A percentile compares a stretch with the other conserved stretches of the same genome.
Conservation (phyloP, 64 coral and sea anemone genomes). For the Pocillopora damicornis region DNA sequence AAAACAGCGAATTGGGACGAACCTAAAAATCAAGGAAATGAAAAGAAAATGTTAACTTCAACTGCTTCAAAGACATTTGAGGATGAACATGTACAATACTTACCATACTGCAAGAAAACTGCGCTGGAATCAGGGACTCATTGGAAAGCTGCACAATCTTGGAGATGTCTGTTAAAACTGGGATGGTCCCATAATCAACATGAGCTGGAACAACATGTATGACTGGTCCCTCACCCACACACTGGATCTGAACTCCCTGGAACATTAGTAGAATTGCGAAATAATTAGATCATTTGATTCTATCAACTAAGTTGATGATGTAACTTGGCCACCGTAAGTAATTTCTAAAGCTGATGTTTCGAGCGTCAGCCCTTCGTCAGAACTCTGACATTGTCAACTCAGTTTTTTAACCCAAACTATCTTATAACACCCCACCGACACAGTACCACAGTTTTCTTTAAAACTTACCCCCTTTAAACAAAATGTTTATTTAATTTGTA, state of each 20-base stretch:
- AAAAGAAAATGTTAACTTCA: not conserved
- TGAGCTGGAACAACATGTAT: constrained; percentile 75
- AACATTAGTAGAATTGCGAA: not conserved
- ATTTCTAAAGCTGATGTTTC: no score
- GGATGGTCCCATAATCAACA: constrained; percentile 86
- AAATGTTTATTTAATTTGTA: no score
- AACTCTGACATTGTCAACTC: no score
- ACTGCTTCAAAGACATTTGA: not conserved
- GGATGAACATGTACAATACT: not conserved
- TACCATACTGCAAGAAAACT: constrained; percentile 94
- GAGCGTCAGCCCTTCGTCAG: no score
- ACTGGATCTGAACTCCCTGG: constrained; percentile 79
- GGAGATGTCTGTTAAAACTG: constrained; percentile 63
- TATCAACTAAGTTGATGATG: no score
- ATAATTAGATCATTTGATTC: not conserved
- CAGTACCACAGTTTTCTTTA: no score
- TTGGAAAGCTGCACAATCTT: constrained; percentile 80
- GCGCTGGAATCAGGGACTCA: constrained; percentile 94
- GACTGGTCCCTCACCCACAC: constrained; percentile 94
- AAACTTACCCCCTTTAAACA: no score
- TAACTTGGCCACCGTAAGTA: no score
- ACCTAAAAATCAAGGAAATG: constrained; percentile 40
- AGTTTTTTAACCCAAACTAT: no score
- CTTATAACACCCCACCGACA: no score
- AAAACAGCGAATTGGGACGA: constrained; percentile 84